Evolutionary conservation across 92 coral and sea anemone species (phyloP), one percentile per base, ranked within the genome.

Genomic region (Desmophyllum pertusum): DNA sequence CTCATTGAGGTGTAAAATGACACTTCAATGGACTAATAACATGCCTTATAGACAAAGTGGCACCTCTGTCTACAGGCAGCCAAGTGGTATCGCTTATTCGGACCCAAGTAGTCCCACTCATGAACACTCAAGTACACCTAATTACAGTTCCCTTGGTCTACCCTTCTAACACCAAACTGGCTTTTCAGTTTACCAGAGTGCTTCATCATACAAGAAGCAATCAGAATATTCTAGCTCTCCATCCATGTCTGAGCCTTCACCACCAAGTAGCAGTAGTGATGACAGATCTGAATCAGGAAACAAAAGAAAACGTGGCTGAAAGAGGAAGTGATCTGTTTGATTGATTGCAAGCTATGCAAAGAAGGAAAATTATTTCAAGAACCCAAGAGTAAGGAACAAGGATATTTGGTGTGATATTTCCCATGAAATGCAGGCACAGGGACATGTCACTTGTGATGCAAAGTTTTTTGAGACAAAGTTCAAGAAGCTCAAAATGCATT

Each of bases 141-240:
- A 79, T 66, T 42, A 61, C 72, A 79, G 67, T 46, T 39, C 83
- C 57, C 62, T 79, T 79, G 83, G 83, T 79, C 83, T 79, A 35
- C 83, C 83, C 57, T 64, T 30, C 74, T 73, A 79, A 79, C 67
- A 40, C 67, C 81, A 77, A 77, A 77, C 69, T 77, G 81, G 81
- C 39, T 50, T 29, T 23, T 30, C 33, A 79, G 83, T 40, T 79
- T 79, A 79, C 62, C 68, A 23, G 33, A 62, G 68, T 62, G 35
- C 68, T 62, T 62, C 68, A 62, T 23, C 68, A n/a, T 62, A 62
- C 68, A 9, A 46, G 52, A 46, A 15, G 10, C 74, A 79, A 64
- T 79, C 51, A 63, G 51, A 79, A 38, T 65, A 67, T 57, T 19
- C 43, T 30, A 51, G 62, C 48, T 63, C 74, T 79, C 31, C 67